phyloP scores from a whole-genome alignment of 2,797 vertebrate species.

The Mormyrops boulengeri region DNA sequence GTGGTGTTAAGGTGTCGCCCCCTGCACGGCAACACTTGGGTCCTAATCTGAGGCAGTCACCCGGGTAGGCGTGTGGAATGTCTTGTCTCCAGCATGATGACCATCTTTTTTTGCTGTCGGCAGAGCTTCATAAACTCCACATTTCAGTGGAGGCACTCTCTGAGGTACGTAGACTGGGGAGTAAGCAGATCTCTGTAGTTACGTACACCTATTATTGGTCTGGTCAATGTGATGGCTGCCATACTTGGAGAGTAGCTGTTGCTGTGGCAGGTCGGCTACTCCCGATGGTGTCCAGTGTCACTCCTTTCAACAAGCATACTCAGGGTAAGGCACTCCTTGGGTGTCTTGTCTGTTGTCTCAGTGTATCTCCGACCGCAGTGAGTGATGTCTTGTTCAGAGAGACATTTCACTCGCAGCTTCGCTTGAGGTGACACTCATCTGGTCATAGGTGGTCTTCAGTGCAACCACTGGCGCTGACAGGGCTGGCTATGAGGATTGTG shows the following conservation, averaged over 20 bases:
- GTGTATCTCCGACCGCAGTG: no score
- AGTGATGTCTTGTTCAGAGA: no score
- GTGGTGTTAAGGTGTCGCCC: background rate
- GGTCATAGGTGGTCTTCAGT: background rate
- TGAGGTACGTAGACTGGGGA: background rate
- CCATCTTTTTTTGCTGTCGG: background rate
- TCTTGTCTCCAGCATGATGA: background rate
- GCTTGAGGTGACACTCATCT: background rate
- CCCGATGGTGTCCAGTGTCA: background rate
- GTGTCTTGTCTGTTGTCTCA: background rate
- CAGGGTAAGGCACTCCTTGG: background rate
- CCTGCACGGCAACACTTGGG: background rate
- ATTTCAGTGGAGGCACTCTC: background rate
- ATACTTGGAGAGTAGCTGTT: background rate
- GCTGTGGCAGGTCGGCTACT: background rate
- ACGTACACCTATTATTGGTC: background rate
- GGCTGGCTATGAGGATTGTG: background rate
- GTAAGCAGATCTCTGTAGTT: background rate
- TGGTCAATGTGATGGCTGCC: background rate
- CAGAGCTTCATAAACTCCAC: background rate
- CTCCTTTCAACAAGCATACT: background rate
- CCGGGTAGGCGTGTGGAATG: background rate
- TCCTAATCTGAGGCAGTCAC: background rate
- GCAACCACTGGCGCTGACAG: background rate
- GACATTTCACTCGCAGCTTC: background rate